These are phyloP conservation scores for Phasianus colchicus DNA, from an alignment of 2,113 vertebrate species.

Conservation along the genomic window DNA sequence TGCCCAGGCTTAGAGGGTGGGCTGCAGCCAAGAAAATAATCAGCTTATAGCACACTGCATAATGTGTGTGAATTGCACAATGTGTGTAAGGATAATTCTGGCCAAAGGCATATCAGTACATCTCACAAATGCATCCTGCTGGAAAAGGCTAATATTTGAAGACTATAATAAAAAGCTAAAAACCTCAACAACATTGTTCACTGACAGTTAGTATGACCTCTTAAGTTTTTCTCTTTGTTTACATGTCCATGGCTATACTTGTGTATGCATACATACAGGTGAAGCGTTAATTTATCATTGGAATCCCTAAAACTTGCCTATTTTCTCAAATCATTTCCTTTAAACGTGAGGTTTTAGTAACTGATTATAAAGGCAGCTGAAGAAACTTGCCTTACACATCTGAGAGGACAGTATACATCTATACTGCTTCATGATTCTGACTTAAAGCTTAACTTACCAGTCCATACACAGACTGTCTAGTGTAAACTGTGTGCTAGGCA, in stretches of 20 bases:
- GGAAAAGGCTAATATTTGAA: not conserved
- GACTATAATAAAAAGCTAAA: not conserved
- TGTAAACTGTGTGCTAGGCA: not conserved
- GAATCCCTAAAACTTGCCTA: not conserved
- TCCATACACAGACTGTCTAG: not conserved
- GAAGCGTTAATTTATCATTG: not conserved
- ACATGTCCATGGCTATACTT: not conserved
- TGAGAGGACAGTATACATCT: not conserved
- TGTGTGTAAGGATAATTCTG: constrained; percentile 28
- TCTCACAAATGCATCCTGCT: not conserved
- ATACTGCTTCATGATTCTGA: not conserved
- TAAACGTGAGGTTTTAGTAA: not conserved
- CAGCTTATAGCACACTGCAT: constrained; percentile 19
- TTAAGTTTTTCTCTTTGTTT: not conserved
- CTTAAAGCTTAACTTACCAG: not conserved
- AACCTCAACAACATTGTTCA: not conserved
- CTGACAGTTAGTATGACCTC: not conserved
- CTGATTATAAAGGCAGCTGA: not conserved
- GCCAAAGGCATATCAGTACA: constrained; percentile 9
- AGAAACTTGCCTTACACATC: not conserved
- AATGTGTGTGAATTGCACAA: not conserved
- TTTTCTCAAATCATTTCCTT: not conserved
- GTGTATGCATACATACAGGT: not conserved
- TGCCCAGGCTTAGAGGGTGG: not conserved
- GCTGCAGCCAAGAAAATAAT: constrained; percentile 48